Conservation (phyloP, 2,888 invertebrate species). For the Rhingia campestris region DNA sequence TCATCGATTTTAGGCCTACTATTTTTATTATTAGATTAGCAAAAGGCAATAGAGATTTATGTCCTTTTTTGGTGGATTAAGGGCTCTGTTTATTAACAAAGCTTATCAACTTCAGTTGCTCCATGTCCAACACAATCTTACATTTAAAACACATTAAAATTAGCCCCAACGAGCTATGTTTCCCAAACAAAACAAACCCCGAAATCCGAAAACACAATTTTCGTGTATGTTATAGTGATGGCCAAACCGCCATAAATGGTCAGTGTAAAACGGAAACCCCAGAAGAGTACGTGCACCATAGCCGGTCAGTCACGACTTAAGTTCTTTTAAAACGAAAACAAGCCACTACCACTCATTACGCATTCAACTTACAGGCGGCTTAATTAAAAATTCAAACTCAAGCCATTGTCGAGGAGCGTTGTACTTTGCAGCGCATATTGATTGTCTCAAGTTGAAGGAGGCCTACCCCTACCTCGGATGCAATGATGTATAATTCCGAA, state of each 20-base stretch:
- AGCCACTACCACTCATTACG: conserved; percentile 29
- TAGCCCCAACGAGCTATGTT: too few relatives aligned
- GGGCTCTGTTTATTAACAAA: too few relatives aligned
- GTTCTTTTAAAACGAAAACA: conserved; percentile 39
- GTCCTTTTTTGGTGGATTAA: too few relatives aligned
- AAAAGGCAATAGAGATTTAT: too few relatives aligned
- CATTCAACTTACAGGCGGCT: conserved; percentile 48
- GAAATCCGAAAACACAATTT: conserved; percentile 14
- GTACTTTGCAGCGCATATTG: conserved; percentile 42
- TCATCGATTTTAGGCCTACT: too few relatives aligned
- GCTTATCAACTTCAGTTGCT: too few relatives aligned
- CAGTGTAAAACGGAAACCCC: conserved; percentile 28
- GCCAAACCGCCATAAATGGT: neutral
- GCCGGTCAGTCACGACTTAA: conserved; percentile 15
- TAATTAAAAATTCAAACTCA: conserved; percentile 65
- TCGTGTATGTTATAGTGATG: conserved; percentile 3
- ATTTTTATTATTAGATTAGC: too few relatives aligned
- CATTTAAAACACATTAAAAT: too few relatives aligned
- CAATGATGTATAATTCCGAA: conserved; percentile 33
- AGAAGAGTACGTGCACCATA: neutral
- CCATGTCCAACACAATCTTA: too few relatives aligned
- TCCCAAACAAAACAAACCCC: neutral
- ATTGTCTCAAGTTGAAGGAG: conserved; percentile 51
- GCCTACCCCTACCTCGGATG: conserved; percentile 56
- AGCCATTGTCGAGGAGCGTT: conserved; percentile 41